Base-by-base conservation (phyloP, 1,140 invertebrate species). In the Nomia melanderi region DNA sequence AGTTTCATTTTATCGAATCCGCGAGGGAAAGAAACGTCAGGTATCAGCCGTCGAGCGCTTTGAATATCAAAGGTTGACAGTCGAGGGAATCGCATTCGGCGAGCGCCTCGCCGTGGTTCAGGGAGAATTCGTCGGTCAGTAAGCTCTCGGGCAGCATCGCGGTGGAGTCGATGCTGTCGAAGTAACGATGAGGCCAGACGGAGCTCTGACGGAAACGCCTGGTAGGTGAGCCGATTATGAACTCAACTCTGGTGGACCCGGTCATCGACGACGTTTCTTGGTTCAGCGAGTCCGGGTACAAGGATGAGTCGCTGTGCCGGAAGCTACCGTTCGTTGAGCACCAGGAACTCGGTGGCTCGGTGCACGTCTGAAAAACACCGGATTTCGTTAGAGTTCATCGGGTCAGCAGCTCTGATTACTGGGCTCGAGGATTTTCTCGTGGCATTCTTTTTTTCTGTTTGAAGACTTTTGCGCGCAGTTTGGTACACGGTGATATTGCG, bases 81-180 rank as follows among this genome's bases (percentile, higher is more conserved):
- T 94, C 93, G 33, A 94, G 89, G 5, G 93, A 94, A 81, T 94
- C 93, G 82, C 92, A 93, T 77, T 94, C 93, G 25, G 93, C 93
- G 66, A 94, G 86, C 7, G 93, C 93, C 75, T 94, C 93, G 44
- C 93, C 90, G 29, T 90, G 64, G 79, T 90, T 74, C 72, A 87
- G 54, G 80, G 91, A 85, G 83, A 91, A 90, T 79, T 92, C 89
- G 83, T 92, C 85, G 78, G 91, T 89, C 65, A 84, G 75, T 54
- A 93, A 83, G 75, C 88, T 90, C 25, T 90, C 90, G 0, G 86
- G 84, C 27, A 82, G 77, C 41, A 86, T 50, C 17, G 81, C 86
- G 27, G 91, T 87, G 7, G 91, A 93, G 81, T 94, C 93, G 54
- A 94, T 94, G 83, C 93, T 94, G 78, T 94, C 94, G 78, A 93